phyloP scores from a whole-genome alignment of 2,113 vertebrate genomes.

The human region GRCh38 chr1:190838501-190839000 shows the following conservation, averaged over 20 bases:
- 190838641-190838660: neutral
- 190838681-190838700: neutral
- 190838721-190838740: neutral
- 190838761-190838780: neutral
- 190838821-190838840: constrained; percentile 31
- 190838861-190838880: constrained; percentile 52
- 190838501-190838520: neutral
- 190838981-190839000: neutral
- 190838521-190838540: neutral
- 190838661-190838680: neutral
- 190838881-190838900: constrained; percentile 54
- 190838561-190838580: neutral
- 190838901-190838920: constrained; percentile 64
- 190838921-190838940: neutral
- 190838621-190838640: neutral
- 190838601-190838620: neutral
- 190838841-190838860: constrained; percentile 62
- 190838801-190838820: constrained; percentile 30
- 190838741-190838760: neutral
- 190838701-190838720: neutral
- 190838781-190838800: constrained; percentile 27
- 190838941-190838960: constrained; percentile 13
- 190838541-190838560: neutral
- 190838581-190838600: neutral
- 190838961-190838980: neutral